Evolutionary conservation across 2,888 invertebrate species (phyloP), one percentile per base, ranked within the genome.

Genomic region (Watsonalla cultraria): DNA sequence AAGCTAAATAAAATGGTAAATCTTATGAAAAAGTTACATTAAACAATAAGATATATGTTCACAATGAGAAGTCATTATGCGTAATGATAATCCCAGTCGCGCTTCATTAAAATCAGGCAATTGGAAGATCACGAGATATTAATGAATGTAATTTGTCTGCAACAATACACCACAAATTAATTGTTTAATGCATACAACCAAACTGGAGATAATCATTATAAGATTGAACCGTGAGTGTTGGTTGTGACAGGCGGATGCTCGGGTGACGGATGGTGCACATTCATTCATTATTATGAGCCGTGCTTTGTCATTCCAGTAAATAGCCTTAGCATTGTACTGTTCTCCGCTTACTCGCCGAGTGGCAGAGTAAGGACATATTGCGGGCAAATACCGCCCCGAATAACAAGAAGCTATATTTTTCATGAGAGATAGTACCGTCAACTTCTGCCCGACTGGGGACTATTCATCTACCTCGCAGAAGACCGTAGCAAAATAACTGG

Each of bases 211-310:
- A 54, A 54, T 49, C 51, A 55, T 65, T 64, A 64, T 64, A 60
- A 57, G 62, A 64, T 64, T 58, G 68, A 69, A 65, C 68, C 53
- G 52, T 54, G 53, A 50, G 51, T 55, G 60, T 62, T 56, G 53
- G 52, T 63, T 65, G 60, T 64, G 68, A 62, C 65, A 70, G 54
- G 64, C 69, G 72, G 71, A 74, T 72, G 61, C 64, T 60, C 54
- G 51, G 55, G 52, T 68, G 67, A 73, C 56, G 54, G 57, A 74
- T 72, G 56, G 24, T 55, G 52, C 52, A 52, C 50, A 39, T 62
- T 58, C 55, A 60, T 64, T 50, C 54, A 24, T 24, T 24, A 24
- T 24, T 24, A 49, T 54, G 52, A 46, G 52, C 53, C 45, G 52
- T 53, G 57, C 60, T 57, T 59, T 62, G 58, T 61, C 51, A 59